These are phyloP conservation scores for Aethes cnicana DNA, from an alignment of 2,888 invertebrate species.

Conservation along the genomic window DNA sequence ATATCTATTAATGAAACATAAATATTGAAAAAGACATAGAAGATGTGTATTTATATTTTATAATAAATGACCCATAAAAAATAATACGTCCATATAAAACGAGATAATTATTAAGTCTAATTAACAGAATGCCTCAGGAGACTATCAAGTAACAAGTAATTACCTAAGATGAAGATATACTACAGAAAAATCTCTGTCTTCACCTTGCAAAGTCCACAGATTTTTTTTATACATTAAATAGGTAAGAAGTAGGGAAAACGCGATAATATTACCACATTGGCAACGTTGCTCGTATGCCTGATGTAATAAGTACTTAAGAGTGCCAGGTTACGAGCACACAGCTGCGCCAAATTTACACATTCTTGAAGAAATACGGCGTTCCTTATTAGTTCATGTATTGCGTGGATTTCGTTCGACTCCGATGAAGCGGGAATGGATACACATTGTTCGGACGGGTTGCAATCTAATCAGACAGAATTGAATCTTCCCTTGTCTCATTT, in stretches of 20 bases:
- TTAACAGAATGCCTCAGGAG: too few relatives aligned
- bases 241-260: conserved; percentile 26
- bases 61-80: too few relatives aligned
- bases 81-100: too few relatives aligned
- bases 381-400: conserved; percentile 61
- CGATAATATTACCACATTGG: conserved; percentile 14
- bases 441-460: conserved; percentile 10
- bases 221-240: background rate
- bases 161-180: too few relatives aligned
- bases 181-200: too few relatives aligned
- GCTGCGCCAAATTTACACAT: conserved; percentile 65
- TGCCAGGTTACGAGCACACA: conserved; percentile 53
- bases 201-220: background rate
- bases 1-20: too few relatives aligned
- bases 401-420: conserved; percentile 35
- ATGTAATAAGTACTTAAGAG: conserved; percentile 35
- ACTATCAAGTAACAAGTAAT: too few relatives aligned
- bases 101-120: too few relatives aligned
- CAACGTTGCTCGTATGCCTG: conserved; percentile 29
- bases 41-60: too few relatives aligned
- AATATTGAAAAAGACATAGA: too few relatives aligned
- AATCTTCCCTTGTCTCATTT: background rate
- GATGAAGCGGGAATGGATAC: conserved; percentile 15
- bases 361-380: conserved; percentile 58
- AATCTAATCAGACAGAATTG: background rate